Evolutionary conservation across 2,113 vertebrate species (phyloP), one percentile per base, ranked within the genome.

Genomic region (Furnarius figulus): DNA sequence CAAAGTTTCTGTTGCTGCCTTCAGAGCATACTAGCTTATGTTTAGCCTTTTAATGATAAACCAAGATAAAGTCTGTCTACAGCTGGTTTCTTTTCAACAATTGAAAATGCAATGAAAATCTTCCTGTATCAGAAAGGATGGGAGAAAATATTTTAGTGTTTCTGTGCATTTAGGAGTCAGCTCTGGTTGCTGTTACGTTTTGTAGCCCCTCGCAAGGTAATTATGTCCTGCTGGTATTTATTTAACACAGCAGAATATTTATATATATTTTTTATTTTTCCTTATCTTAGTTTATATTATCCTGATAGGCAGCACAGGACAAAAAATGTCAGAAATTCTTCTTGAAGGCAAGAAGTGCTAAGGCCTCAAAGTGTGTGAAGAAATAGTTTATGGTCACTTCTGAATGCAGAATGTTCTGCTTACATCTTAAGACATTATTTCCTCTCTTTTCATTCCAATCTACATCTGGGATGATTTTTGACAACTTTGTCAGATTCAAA

Each of bases 1-100:
- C 25, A 35, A 66, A 90, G 78, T 89, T 93, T 85, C 61, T 93
- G 9, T 72, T 94, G 25, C 50, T 87, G 85, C 78, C 55, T 93
- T 78, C 37, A 79, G 82, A 93, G 78, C 31, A 14, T 75, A 40
- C 23, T 81, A 70, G 37, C 20, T 94, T 79, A 20, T 35, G 42
- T 70, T 93, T 85, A 85, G 72, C 50, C 63, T 65, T 90, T 80
- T 77, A 96, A 83, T 79, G 68, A 76, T 39, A 91, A 80, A 93
- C 50, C 17, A 42, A 67, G 85, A 63, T 89, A 42, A 87, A 85
- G 42, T 74, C 68, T 94, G 35, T 88, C n/a, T 31, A n/a, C 2
- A 2, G 7, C 28, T 94, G 68, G 19, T 76, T 85, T 77, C 37
- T 87, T 89, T 89, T 91, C 28, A 74, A 86, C 89, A 46, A 67